These are phyloP conservation scores for Platycnemis pennipes DNA, from an alignment of 2,888 invertebrate species.

Conservation along the genomic window DNA sequence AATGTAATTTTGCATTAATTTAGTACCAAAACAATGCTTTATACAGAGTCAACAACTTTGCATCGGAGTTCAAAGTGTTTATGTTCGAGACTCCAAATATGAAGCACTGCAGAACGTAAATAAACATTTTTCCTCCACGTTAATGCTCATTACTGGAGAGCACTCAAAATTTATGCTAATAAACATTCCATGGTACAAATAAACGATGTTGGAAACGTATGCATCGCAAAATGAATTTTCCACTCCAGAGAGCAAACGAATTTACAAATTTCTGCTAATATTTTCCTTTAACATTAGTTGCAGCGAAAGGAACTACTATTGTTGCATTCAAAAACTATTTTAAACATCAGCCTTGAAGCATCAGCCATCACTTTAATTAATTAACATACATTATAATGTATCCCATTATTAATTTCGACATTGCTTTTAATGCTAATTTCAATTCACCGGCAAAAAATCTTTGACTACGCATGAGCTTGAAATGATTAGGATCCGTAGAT, in stretches of 20 bases:
- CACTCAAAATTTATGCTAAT: neutral
- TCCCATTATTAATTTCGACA: neutral
- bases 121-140: slow-evolving; percentile 1
- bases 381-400: neutral
- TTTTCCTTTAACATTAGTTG: neutral
- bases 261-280: neutral
- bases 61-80: neutral
- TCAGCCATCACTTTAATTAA: neutral
- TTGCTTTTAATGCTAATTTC: neutral
- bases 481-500: neutral
- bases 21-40: neutral
- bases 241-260: neutral
- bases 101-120: neutral
- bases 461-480: neutral
- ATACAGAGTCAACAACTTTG: neutral
- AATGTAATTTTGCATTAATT: neutral
- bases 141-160: slow-evolving; percentile 12
- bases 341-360: neutral
- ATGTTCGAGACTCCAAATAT: neutral
- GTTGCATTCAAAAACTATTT: neutral
- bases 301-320: neutral
- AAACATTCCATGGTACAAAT: neutral
- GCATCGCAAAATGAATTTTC: neutral
- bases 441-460: neutral
- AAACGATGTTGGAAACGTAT: neutral